phyloP scores from a whole-genome alignment of 2,888 invertebrate species.

The Harmothoe impar region DNA sequence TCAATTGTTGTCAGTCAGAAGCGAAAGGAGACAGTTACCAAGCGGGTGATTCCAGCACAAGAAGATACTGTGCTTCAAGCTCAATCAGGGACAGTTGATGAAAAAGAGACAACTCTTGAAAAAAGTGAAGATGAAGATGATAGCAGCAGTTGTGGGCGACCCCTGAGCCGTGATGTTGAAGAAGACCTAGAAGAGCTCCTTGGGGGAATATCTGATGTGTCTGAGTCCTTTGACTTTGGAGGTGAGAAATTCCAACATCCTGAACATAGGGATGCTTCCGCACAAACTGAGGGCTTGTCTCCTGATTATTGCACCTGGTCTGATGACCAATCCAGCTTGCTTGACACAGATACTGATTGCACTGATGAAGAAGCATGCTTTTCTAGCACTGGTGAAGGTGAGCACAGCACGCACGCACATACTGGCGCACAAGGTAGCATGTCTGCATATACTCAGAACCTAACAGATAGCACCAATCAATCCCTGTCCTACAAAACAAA shows the following conservation, averaged over 20 bases:
- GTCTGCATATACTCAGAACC: constrained; percentile 32
- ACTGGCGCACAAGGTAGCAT: constrained; percentile 29
- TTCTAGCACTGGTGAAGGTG: constrained; percentile 57
- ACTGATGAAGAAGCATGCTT: constrained; percentile 56
- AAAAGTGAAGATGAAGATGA: constrained; percentile 56
- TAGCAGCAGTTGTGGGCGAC: constrained; percentile 44
- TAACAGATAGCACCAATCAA: not conserved
- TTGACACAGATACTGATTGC: constrained; percentile 36
- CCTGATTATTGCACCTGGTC: constrained; percentile 14
- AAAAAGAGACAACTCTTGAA: not conserved
- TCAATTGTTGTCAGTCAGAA: constrained; percentile 51
- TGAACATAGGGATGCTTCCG: constrained; percentile 44
- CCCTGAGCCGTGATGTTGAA: constrained; percentile 41
- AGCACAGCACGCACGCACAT: not conserved
- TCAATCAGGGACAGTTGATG: not conserved
- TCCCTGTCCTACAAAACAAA: not conserved
- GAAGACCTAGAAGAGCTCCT: constrained; percentile 50
- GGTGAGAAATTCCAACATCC: constrained; percentile 26
- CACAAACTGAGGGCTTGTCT: constrained; percentile 56
- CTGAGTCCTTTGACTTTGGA: constrained; percentile 46
- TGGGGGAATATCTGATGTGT: constrained; percentile 48
- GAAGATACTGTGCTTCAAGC: not conserved
- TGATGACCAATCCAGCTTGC: constrained; percentile 46
- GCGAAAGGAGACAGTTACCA: constrained; percentile 37
- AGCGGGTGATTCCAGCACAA: not conserved